Base-by-base conservation (phyloP, 2,113 vertebrate species). In the Carassius gibelio region DNA sequence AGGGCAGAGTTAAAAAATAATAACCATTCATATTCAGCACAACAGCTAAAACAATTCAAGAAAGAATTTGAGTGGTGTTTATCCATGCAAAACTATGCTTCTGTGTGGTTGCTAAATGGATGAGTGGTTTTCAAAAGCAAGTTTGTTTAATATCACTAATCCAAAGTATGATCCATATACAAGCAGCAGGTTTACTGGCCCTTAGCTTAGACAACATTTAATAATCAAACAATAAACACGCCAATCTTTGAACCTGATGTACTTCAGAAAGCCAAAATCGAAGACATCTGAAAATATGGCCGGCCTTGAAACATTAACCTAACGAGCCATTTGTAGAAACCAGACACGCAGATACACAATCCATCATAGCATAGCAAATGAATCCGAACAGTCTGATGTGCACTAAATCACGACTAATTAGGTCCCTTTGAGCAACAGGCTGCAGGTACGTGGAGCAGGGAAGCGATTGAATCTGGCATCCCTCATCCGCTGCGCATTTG, bases 391-490 rank as follows among this genome's bases (percentile, higher is more conserved):
- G 71, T 72, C 84, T 62, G 78, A 77, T 57, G 84, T 64, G 21
- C 23, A 72, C 75, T 87, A 85, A 85, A 87, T 88, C 82, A 75
- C 68, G 55, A 84, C 80, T 84, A 85, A 87, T 90, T 88, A 78
- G 55, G 72, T 57, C n/a, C 21, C 71, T 72, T 48, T 52, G 84
- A 74, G 82, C 75, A 86, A 82, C 84, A 64, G 59, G 19, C 64
- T 83, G 72, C 69, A 71, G 85, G 83, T 88, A 69, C 45, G 36
- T 80, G 82, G 85, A 52, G 62, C 62, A 64, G 66, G 78, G 57
- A 62, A 61, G 78, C 87, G 71, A 90, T 87, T 86, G 74, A 42
- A 61, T 77, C 62, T 80, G 88, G 89, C 76, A 84, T 21, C 36
- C 30, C 57, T 64, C 30, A 11, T 85, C 36, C 68, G 61, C 68